A percentile compares a stretch with the other conserved stretches of the same genome.
Conservation (phyloP, 2,888 invertebrate species). For the Drosophila quasianomalipes region DNA sequence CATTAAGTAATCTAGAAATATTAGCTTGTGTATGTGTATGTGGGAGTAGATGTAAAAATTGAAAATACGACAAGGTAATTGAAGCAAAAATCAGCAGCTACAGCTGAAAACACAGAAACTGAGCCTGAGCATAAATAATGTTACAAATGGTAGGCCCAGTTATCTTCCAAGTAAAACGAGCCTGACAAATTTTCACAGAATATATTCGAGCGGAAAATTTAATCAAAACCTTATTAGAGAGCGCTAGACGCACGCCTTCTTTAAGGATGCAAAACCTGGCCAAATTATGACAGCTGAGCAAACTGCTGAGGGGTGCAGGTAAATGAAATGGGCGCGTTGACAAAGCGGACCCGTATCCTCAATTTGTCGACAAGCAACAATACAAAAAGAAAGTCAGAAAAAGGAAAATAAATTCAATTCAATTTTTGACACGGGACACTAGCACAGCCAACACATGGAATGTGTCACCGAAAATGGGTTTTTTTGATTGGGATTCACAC, state of each 20-base stretch:
- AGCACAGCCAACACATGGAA: conserved; percentile 36
- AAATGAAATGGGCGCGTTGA: conserved; percentile 31
- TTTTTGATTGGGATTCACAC: conserved; percentile 14
- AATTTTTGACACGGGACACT: conserved; percentile 51
- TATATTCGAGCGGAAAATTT: conserved; percentile 64
- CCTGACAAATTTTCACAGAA: conserved; percentile 40
- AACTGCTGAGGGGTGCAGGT: conserved; percentile 1
- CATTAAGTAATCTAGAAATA: conserved; percentile 24
- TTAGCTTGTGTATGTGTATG: conserved; percentile 5
- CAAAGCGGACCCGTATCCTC: conserved; percentile 35
- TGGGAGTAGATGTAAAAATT: conserved; percentile 22
- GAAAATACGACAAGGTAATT: conserved; percentile 55
- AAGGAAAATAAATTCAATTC: conserved; percentile 51
- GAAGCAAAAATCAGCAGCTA: conserved; percentile 25
- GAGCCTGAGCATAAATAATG: conserved; percentile 13
- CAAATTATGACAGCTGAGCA: conserved; percentile 51
- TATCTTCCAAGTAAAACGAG: conserved; percentile 47
- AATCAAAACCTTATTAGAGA: conserved; percentile 69
- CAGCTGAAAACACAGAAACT: conserved; percentile 33
- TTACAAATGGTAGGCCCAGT: conserved; percentile 16
- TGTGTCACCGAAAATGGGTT: conserved; percentile 43
- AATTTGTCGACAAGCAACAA: conserved; percentile 41
- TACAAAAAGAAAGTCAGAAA: neutral
- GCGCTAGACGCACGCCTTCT: neutral
- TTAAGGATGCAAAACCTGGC: conserved; percentile 18